Evolutionary conservation across 2,797 vertebrate species (phyloP), one percentile per base, ranked within the genome.

Genomic region (Dicrostonyx torquatus): DNA sequence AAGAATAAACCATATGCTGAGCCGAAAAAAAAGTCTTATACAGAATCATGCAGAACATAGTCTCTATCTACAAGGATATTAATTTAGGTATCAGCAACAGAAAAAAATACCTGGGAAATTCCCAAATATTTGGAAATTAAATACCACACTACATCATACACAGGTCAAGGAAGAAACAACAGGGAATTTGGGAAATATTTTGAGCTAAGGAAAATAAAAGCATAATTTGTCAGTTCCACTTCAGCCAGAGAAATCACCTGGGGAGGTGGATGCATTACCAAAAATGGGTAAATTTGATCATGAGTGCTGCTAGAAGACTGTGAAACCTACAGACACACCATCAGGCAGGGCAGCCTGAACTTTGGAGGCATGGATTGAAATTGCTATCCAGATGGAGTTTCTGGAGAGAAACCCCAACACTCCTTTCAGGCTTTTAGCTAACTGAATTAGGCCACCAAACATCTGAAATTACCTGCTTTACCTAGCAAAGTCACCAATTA

Each of bases 51-150:
- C 34, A 84, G 70, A 96, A 53, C 90, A 90, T 89, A 53, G 79
- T 37, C 72, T 64, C 48, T 85, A 18, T 93, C 78, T 77, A 92
- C 62, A 80, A 72, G 83, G 66, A 96, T 86, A 95, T 95, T 86
- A 92, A 95, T 90, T 86, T 90, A 90, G 87, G 90, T 29, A 91
- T n/a, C 15, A 94, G 26, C 73, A 76, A 90, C 29, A 93, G 76
- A 94, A 94, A 94, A 94, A 95, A 94, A 50, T 64, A 96, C 55
- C n/a, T 96, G 45, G 72, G 79, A 91, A 96, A 80, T 87, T 72
- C n/a, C 60, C 40, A 79, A 87, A 83, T 94, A 94, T 79, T 89
- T 95, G 37, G 60, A 95, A 95, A 95, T 92, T 85, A 96, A 95
- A 85, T 34, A 96, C 79, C 43, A 88, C 3, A 95, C 34, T 75